phyloP scores from a whole-genome alignment of 2,113 vertebrate genomes.

The Trichechus manatus region DNA sequence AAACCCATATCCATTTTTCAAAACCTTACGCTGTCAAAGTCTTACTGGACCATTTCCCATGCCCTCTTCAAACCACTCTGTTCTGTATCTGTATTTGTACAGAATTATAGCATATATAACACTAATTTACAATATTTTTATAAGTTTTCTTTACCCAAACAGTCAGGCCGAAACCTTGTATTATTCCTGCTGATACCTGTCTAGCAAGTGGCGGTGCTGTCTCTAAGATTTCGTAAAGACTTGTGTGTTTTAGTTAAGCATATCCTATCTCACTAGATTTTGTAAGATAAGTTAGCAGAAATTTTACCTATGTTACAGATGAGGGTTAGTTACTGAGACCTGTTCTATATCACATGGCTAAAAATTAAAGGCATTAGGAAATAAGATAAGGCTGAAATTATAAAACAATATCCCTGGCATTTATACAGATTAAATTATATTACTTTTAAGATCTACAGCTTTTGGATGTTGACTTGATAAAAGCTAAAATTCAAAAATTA shows the following conservation, averaged over 20 bases:
- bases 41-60: background rate
- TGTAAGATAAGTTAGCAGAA: background rate
- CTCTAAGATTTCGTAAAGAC: background rate
- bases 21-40: background rate
- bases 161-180: background rate
- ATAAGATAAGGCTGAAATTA: background rate
- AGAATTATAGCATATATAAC: background rate
- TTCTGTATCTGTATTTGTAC: background rate
- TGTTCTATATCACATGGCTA: background rate
- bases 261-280: background rate
- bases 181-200: background rate
- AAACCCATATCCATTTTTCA: background rate
- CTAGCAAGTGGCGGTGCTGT: background rate
- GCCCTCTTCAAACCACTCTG: background rate
- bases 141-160: background rate
- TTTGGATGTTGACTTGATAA: background rate
- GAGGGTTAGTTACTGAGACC: fast-evolving
- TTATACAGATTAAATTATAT: background rate
- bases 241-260: background rate
- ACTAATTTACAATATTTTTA: background rate
- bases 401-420: background rate
- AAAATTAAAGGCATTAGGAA: background rate
- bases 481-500: background rate
- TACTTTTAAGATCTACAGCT: background rate
- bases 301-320: background rate